Evolutionary conservation across 2,797 vertebrate genomes (phyloP), one percentile per base, ranked within the genome.

Genomic region (Acanthornis magna): DNA sequence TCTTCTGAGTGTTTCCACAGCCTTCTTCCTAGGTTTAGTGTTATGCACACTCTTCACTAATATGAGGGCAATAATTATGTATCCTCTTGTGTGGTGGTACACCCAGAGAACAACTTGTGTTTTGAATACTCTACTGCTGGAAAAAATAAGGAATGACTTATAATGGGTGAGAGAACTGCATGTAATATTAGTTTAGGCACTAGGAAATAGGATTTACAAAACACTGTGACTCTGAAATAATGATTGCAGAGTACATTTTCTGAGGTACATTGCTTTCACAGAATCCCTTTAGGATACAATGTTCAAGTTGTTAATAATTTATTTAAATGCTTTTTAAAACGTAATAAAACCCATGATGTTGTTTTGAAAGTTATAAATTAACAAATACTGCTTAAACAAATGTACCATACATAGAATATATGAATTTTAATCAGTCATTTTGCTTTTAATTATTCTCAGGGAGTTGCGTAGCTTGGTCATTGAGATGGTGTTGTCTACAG

Each of bases 401-500:
- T 81, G 36, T 93, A 94, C 75, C 60, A 38, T 81, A 85, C 27
- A 11, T 7, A 82, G 76, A 95, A 80, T 86, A 92, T 94, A 91
- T 88, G 22, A 92, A 89, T 70, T 74, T 29, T 91, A 96, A 86
- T 95, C 26, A 92, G 88, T 76, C 11, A 72, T 70, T 96, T 87
- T 96, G 43, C 72, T 97, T 96, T 90, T 89, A 82, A 93, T 97
- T 97, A 50, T 95, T 96, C 91, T 53, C 91, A 99, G 99, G 98
- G 99, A 99, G 95, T 98, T 99, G 94, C 98, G 99, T 88, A 98
- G 98, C 55, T 98, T 99, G 97, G 99, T 99, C 95, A 98, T 99
- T 79, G 99, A 99, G 98, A 99, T 99, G 99, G 99, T 99, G 96
- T 98, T 99, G 98, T 98, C 99, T 75, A 99, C 99, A 61, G 99